Conservation (phyloP, 1,140 invertebrate genomes). For the Drosophila nannoptera region DNA sequence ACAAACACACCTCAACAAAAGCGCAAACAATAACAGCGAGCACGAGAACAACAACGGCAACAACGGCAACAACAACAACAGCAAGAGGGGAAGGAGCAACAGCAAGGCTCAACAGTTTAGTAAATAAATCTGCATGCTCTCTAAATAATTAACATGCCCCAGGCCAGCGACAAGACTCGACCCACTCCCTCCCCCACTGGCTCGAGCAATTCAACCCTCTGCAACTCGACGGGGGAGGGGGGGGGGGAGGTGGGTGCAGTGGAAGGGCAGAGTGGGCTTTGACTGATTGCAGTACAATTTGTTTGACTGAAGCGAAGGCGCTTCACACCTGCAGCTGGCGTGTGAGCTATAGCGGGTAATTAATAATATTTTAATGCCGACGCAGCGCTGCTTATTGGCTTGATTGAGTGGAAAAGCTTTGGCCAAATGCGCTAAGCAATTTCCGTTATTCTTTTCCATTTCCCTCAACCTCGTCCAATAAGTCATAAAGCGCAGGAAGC, state of each 20-base stretch:
- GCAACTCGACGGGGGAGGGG: not conserved
- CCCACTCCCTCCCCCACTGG: slow-evolving; percentile 35
- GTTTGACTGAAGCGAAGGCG: slow-evolving; percentile 20
- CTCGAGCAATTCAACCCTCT: slow-evolving; percentile 65
- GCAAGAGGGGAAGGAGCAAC: not conserved
- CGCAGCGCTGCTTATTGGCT: slow-evolving; percentile 16
- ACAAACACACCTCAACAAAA: slow-evolving; percentile 41
- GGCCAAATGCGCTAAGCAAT: slow-evolving; percentile 17
- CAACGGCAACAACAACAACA: slow-evolving; percentile 32
- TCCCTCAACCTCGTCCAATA: slow-evolving; percentile 19
- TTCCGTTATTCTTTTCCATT: slow-evolving; percentile 1
- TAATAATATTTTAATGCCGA: slow-evolving; percentile 58
- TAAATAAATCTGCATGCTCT: slow-evolving; percentile 76
- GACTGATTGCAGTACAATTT: slow-evolving; percentile 67
- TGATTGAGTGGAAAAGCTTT: slow-evolving; percentile 56
- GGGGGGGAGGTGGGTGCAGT: not conserved
- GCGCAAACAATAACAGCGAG: slow-evolving; percentile 41
- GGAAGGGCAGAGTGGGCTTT: slow-evolving; percentile 40
- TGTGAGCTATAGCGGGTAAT: slow-evolving; percentile 63
- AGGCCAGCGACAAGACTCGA: slow-evolving; percentile 19
- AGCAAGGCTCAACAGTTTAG: slow-evolving; percentile 49
- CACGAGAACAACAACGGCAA: too few relatives aligned
- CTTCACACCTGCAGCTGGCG: slow-evolving; percentile 54
- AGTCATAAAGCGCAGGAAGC: slow-evolving; percentile 70
- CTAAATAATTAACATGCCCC: slow-evolving; percentile 75